phyloP scores from a whole-genome alignment of 2,113 vertebrate species.

The Emberiza fucata region DNA sequence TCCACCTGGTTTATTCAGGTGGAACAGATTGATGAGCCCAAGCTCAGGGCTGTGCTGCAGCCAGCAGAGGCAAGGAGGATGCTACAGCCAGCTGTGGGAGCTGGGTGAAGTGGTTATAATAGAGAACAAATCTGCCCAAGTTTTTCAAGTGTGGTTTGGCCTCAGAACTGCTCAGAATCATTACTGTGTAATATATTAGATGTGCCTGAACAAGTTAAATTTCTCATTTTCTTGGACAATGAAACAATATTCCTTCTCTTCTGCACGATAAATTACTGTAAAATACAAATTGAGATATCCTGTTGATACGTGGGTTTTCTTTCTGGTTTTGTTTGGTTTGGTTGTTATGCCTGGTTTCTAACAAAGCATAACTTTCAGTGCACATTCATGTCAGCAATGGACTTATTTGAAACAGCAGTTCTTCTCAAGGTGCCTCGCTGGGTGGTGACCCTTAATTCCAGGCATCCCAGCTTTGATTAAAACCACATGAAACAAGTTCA shows the following conservation, averaged over 20 bases:
- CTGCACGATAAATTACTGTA: not conserved
- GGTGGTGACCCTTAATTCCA: conserved; percentile 39
- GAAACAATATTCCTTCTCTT: not conserved
- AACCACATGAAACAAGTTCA: conserved; percentile 57
- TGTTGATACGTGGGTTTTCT: conserved; percentile 26
- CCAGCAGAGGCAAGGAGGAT: not conserved
- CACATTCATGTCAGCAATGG: conserved; percentile 29
- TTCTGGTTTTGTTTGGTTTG: conserved; percentile 31
- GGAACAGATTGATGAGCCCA: not conserved
- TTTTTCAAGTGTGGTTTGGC: not conserved
- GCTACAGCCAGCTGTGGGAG: not conserved
- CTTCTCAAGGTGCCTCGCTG: conserved; percentile 45
- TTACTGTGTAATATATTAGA: conserved; percentile 2
- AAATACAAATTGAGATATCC: conserved; percentile 30
- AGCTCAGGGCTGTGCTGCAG: not conserved
- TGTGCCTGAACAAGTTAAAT: conserved; percentile 16
- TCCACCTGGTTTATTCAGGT: too few species aligned
- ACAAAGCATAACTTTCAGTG: conserved; percentile 26
- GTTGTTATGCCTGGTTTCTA: conserved; percentile 53
- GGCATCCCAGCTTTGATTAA: conserved; percentile 47
- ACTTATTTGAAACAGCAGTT: conserved; percentile 52
- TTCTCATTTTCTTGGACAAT: not conserved
- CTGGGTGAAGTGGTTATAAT: not conserved
- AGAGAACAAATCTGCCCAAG: not conserved
- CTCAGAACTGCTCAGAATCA: not conserved